Evolutionary conservation across 2,113 vertebrate species (phyloP).

Genomic region (Periophthalmus modestus): DNA sequence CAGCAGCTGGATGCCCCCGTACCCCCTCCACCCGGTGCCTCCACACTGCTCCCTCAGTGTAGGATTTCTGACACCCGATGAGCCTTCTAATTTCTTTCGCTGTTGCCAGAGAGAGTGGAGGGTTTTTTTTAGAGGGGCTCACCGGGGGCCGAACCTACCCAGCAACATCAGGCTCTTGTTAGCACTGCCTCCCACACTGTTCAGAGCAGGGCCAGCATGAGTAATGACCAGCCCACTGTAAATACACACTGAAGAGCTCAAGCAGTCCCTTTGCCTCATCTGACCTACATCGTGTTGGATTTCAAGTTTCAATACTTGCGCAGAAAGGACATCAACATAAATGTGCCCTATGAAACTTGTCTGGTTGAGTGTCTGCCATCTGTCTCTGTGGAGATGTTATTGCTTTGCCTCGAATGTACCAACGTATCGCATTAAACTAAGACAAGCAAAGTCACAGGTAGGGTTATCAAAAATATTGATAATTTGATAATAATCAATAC

Average conservation of each 20-base stretch:
- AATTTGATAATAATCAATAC: no score
- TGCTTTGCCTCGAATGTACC: no score
- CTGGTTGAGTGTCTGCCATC: no score
- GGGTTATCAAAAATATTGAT: no score
- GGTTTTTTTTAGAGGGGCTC: slow-evolving; percentile 61
- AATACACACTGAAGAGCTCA: slow-evolving; percentile 14
- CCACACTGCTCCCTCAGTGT: slow-evolving; percentile 53
- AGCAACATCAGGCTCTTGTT: slow-evolving; percentile 62
- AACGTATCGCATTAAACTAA: no score
- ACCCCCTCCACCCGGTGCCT: slow-evolving; percentile 24
- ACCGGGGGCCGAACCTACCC: slow-evolving; percentile 48
- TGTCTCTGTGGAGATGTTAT: no score
- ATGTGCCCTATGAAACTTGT: neutral
- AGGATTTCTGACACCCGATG: slow-evolving; percentile 74
- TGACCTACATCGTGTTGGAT: neutral
- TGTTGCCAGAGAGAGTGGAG: slow-evolving; percentile 78
- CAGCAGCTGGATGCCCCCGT: slow-evolving; percentile 66
- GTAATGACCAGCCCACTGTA: slow-evolving; percentile 19
- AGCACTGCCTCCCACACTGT: slow-evolving; percentile 50
- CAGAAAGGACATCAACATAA: neutral
- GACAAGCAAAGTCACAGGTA: no score
- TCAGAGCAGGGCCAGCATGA: slow-evolving; percentile 36
- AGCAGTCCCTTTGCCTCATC: neutral
- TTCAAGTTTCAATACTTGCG: neutral
- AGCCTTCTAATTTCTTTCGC: slow-evolving; percentile 69